Conservation (phyloP, 1,140 invertebrate genomes). For the Eciton burchellii region DNA sequence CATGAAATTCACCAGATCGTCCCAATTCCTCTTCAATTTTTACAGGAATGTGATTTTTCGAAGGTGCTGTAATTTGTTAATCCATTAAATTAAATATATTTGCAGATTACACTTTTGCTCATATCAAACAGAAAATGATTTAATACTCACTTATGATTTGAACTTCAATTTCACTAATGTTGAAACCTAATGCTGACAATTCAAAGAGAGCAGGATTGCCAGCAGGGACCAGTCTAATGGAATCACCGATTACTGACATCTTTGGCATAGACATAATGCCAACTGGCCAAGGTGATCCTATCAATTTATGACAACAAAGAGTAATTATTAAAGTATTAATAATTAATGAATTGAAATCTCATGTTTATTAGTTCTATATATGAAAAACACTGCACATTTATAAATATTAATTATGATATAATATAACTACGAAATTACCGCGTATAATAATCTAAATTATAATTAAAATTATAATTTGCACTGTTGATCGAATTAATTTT, state of each 20-base stretch:
- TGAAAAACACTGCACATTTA: not conserved
- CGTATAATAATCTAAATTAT: not conserved
- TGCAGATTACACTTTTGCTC: not conserved
- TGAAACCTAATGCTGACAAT: slow-evolving; percentile 90
- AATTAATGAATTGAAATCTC: too few species aligned
- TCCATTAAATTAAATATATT: not conserved
- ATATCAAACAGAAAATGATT: not conserved
- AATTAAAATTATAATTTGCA: too few species aligned
- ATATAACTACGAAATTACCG: not conserved
- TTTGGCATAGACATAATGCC: slow-evolving; percentile 92
- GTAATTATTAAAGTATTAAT: too few species aligned
- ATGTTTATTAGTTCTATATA: not conserved
- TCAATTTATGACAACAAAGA: slow-evolving; percentile 68
- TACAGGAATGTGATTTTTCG: slow-evolving; percentile 89
- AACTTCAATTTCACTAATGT: slow-evolving; percentile 85
- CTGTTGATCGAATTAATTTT: not conserved
- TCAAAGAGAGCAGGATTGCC: slow-evolving; percentile 94
- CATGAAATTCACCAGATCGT: slow-evolving; percentile 92
- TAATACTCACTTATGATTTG: slow-evolving; percentile 83
- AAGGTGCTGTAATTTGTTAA: slow-evolving; percentile 86
- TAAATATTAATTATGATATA: not conserved
- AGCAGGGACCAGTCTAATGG: slow-evolving; percentile 94
- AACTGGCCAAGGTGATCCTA: slow-evolving; percentile 96
- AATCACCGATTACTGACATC: slow-evolving; percentile 92
- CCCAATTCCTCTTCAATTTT: slow-evolving; percentile 91